Evolutionary conservation across 2,113 vertebrate genomes (phyloP), one percentile per base, ranked within the genome.

Genomic region (Taxidea taxus): DNA sequence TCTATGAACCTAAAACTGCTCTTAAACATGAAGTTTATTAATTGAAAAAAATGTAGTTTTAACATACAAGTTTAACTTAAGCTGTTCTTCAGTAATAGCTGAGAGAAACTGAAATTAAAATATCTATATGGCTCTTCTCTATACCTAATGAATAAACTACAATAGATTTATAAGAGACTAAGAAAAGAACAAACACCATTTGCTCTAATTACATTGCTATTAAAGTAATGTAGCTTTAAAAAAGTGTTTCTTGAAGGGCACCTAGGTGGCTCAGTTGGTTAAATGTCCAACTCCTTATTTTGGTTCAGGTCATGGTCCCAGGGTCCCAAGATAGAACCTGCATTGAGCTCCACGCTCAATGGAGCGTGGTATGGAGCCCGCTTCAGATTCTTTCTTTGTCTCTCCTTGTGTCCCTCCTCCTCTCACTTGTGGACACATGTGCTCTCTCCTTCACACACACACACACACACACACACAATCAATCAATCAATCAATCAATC

Each of bases 31-130:
- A 80, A 51, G 39, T 10, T 4, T 18, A 82, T 77, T 20, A 29
- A 72, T 37, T 34, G 8, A 42, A 87, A 85, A 91, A 78, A 56
- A 42, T 56, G 3, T 47, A 60, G 12, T 90, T 84, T 74, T 97
- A 91, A 8, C 49, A 64, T 21, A 49, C 7, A 25, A 2, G 14
- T 12, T 56, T 89, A 77, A 49, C 29, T 21, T 91, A 84, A 77
- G 37, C 4, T 89, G 47, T 21, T 62, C 42, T 95, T 75, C 21
- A 42, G 88, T 49, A 94, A 87, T 1, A 10, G 21, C 20, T 95
- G 91, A 95, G 56, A 4, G 27, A 93, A 85, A 97, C 8, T 75
- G 31, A 80, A 92, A 97, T 93, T 95, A 78, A 94, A 97, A 64
- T 7, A 49, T 31, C 42, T 93, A 86, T 31, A 39, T 4, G 77